Evolutionary conservation across 2,888 invertebrate genomes (phyloP), one percentile per base, ranked within the genome.

Genomic region (Eupithecia centaureata): DNA sequence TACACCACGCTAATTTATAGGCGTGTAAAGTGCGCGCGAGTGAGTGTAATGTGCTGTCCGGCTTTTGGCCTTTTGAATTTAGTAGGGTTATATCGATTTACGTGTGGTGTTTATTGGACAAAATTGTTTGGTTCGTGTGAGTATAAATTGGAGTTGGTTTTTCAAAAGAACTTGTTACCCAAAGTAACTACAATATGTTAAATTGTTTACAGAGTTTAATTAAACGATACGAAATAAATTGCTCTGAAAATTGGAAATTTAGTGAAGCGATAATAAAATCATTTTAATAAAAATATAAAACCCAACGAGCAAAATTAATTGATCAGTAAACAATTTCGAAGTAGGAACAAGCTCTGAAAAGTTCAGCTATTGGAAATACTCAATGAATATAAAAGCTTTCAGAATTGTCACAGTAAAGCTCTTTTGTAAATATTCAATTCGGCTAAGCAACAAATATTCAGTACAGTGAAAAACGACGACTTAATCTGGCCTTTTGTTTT

Each of bases 401-500:
- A 61, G 54, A 60, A 63, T 38, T 66, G 63, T 62, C 59, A 28
- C 63, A 58, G 65, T 61, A 68, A 73, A 76, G 64, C 65, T 63
- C 67, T 73, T 70, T 73, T 70, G 68, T 68, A 70, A 71, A 66
- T 73, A 69, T 71, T 65, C 71, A 77, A 74, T 66, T 67, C 65
- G 57, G 65, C 57, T 78, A 72, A 76, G 73, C 77, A 68, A 68
- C 68, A 77, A 79, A 77, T 77, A 77, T 68, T 70, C 68, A 33
- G 56, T 63, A 38, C 72, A 63, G 68, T 71, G 72, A 79, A 83
- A 87, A 86, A 85, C 82, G 78, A 77, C 76, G 76, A 77, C 83
- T 82, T 86, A 86, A 86, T 85, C 83, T 79, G 75, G 75, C 73
- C 86, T 81, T 86, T 91, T 91, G 90, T 91, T 87, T 88, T 73